phyloP scores from a whole-genome alignment of 2,797 vertebrate genomes.

The Vireo griseus region DNA sequence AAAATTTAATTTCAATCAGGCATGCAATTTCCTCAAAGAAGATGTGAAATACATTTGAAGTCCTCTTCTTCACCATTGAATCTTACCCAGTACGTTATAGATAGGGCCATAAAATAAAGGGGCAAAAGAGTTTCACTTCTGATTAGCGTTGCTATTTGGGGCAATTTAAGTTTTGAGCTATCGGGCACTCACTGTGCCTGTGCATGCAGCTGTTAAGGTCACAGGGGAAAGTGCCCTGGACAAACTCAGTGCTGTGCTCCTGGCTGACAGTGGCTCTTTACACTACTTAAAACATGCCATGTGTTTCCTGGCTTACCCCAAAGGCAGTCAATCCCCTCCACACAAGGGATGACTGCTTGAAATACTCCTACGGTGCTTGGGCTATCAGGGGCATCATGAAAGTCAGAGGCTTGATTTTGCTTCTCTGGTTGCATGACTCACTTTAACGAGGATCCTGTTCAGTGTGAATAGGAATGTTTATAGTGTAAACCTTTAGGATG shows the following conservation, averaged over 20 bases:
- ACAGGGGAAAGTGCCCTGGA: background rate
- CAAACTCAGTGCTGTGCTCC: background rate
- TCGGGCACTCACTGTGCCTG: accelerated
- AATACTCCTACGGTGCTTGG: background rate
- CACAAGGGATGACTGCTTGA: background rate
- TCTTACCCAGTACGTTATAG: background rate
- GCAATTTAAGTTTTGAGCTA: background rate
- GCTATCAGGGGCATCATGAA: slow-evolving; percentile 48
- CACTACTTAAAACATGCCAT: background rate
- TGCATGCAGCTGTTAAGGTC: background rate
- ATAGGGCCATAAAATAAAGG: background rate
- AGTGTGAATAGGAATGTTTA: background rate
- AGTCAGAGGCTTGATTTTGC: slow-evolving; percentile 37
- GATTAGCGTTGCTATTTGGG: background rate
- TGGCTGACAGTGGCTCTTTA: background rate
- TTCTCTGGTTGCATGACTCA: slow-evolving; percentile 46
- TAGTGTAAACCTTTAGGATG: background rate
- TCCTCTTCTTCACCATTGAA: background rate
- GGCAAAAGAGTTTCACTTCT: background rate
- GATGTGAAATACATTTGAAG: background rate
- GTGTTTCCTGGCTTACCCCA: slow-evolving; percentile 12
- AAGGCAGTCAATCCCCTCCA: background rate
- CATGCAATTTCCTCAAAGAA: background rate
- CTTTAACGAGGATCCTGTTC: background rate
- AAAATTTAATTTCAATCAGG: background rate